Conservation (phyloP, 2,888 invertebrate genomes). For the Ochropleura leucogaster region DNA sequence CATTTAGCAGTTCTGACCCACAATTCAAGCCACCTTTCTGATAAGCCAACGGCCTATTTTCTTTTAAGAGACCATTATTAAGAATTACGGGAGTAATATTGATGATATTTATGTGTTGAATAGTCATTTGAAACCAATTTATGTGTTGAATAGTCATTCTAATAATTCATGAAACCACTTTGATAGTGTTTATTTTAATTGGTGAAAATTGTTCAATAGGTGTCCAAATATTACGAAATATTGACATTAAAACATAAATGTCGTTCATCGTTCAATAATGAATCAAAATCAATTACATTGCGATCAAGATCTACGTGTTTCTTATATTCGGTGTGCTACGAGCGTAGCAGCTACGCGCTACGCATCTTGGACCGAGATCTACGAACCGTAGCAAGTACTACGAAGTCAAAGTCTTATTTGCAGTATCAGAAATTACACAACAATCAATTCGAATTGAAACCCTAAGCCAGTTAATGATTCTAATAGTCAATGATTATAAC, state of each 20-base stretch:
- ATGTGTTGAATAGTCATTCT: conserved; percentile 4
- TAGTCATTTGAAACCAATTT: too few relatives aligned
- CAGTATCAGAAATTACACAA: neutral
- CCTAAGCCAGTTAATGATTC: too few relatives aligned
- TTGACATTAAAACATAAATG: neutral
- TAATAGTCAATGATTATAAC: neutral
- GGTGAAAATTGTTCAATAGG: neutral
- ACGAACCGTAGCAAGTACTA: conserved; percentile 18
- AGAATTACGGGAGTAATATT: neutral
- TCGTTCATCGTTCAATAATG: neutral
- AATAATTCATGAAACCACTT: neutral
- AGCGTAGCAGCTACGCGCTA: conserved; percentile 26
- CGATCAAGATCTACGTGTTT: neutral
- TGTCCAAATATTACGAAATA: neutral
- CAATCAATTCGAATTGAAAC: neutral
- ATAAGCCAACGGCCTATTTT: conserved; percentile 30
- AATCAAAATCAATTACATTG: neutral
- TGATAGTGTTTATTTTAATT: neutral
- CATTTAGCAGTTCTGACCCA: conserved; percentile 53
- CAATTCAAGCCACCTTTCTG: conserved; percentile 25
- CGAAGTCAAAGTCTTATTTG: neutral
- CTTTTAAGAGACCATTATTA: conserved; percentile 25
- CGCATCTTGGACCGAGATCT: conserved; percentile 1
- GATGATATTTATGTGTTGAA: neutral
- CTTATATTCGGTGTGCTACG: conserved; percentile 12